Evolutionary conservation across 2,797 vertebrate genomes (phyloP).

Genomic region (Spinus olivaceus): DNA sequence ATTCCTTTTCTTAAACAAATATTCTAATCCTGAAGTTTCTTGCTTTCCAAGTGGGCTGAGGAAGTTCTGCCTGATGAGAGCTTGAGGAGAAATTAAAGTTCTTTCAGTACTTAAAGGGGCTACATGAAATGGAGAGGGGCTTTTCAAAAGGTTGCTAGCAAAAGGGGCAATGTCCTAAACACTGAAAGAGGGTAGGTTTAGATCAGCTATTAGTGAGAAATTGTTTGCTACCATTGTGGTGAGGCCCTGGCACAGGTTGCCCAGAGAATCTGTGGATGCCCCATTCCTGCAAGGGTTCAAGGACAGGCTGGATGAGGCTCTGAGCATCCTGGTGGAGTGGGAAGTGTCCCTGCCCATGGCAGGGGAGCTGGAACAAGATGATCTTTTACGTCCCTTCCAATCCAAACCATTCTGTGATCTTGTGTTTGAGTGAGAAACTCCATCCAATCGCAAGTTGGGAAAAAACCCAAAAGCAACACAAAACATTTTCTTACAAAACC

Average conservation of each 20-base stretch:
- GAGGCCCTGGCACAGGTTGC: background rate
- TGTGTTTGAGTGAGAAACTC: background rate
- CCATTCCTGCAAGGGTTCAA: background rate
- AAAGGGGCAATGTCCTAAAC: background rate
- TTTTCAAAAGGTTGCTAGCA: background rate
- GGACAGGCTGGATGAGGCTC: rapidly evolving
- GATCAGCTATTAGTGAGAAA: background rate
- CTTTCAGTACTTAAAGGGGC: background rate
- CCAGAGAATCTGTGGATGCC: background rate
- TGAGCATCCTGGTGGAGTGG: background rate
- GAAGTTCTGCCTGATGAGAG: background rate
- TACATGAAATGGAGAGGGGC: background rate
- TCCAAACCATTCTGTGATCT: background rate
- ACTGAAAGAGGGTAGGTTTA: background rate
- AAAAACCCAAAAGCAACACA: background rate
- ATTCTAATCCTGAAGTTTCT: background rate
- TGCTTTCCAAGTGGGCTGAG: background rate
- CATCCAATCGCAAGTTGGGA: background rate
- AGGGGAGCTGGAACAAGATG: background rate
- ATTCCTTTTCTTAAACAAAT: background rate
- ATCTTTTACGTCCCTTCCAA: background rate
- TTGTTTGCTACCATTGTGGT: rapidly evolving
- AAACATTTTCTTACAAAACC: background rate
- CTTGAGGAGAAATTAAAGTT: background rate
- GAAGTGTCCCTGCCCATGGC: background rate